Conservation (phyloP, 2,888 invertebrate genomes). For the Creontiades dilutus region DNA sequence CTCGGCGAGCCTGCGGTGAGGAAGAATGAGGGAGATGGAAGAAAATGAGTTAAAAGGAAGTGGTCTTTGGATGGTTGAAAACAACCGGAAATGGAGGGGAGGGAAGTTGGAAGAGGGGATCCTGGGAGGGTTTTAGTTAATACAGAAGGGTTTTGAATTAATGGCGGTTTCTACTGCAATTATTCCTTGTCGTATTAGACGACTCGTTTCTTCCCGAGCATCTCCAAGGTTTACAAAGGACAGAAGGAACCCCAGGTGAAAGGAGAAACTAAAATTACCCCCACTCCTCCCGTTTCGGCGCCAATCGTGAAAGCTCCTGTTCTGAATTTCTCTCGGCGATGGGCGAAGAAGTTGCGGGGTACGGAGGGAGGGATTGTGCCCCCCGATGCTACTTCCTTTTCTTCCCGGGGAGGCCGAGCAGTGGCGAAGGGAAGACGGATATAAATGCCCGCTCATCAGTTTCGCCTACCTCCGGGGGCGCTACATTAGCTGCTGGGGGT, state of each 20-base stretch:
- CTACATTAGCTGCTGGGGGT: constrained; percentile 33
- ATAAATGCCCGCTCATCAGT: constrained; percentile 57
- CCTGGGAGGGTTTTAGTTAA: constrained; percentile 56
- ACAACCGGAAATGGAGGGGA: not conserved
- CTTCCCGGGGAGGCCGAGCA: not conserved
- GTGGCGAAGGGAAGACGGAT: constrained; percentile 1
- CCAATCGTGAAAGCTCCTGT: constrained; percentile 51
- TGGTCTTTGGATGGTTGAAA: constrained; percentile 41
- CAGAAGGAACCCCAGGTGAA: constrained; percentile 13
- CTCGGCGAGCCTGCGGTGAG: constrained; percentile 49
- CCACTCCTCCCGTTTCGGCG: constrained; percentile 17
- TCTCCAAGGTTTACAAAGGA: constrained; percentile 17
- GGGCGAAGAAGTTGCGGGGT: not conserved
- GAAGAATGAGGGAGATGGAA: constrained; percentile 56
- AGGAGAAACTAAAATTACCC: constrained; percentile 23
- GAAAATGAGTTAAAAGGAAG: constrained; percentile 68
- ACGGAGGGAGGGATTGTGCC: too few species aligned
- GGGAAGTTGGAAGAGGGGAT: not conserved
- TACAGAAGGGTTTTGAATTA: constrained; percentile 68
- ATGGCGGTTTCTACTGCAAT: constrained; percentile 69
- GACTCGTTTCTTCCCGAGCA: constrained; percentile 57
- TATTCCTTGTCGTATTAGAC: constrained; percentile 70
- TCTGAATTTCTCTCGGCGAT: not conserved
- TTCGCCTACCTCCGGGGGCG: constrained; percentile 34
- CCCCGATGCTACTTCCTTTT: constrained; percentile 4